Conservation (phyloP, 92 coral and sea anemone genomes). For the Zoanthus gigantus region DNA sequence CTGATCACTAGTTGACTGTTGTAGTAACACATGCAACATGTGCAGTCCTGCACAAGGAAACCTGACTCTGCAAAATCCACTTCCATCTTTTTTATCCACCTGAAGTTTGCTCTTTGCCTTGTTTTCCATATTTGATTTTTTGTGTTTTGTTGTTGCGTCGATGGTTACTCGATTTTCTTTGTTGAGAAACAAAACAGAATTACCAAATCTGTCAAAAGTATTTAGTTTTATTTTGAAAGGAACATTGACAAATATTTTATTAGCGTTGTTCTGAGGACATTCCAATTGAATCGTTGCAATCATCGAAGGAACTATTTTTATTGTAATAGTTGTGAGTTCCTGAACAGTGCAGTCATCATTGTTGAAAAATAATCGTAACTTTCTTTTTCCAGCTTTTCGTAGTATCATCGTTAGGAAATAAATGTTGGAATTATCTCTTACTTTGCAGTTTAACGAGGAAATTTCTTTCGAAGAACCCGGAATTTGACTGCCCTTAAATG, state of each 20-base stretch:
- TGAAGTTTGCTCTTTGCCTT: background rate
- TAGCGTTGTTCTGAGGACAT: background rate
- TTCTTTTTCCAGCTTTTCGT: background rate
- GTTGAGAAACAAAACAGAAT: background rate
- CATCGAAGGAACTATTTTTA: background rate
- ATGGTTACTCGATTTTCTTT: background rate
- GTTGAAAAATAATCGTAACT: background rate
- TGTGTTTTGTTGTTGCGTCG: background rate
- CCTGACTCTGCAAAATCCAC: constrained; percentile 4
- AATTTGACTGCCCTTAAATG: background rate
- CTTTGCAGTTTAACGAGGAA: background rate
- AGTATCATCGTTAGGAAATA: background rate
- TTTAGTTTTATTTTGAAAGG: background rate
- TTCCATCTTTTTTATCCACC: background rate
- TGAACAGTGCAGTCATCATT: background rate
- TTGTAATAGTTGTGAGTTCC: background rate
- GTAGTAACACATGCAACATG: background rate
- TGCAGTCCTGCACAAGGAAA: constrained; percentile 20
- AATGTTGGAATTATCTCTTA: background rate
- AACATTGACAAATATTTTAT: background rate
- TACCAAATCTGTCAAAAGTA: constrained; percentile 4
- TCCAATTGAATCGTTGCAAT: background rate
- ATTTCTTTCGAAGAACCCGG: background rate
- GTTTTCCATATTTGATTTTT: background rate
- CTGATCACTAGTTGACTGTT: background rate